Conservation (phyloP, 2,797 vertebrate species). For the Pseudocheirus occidentalis region DNA sequence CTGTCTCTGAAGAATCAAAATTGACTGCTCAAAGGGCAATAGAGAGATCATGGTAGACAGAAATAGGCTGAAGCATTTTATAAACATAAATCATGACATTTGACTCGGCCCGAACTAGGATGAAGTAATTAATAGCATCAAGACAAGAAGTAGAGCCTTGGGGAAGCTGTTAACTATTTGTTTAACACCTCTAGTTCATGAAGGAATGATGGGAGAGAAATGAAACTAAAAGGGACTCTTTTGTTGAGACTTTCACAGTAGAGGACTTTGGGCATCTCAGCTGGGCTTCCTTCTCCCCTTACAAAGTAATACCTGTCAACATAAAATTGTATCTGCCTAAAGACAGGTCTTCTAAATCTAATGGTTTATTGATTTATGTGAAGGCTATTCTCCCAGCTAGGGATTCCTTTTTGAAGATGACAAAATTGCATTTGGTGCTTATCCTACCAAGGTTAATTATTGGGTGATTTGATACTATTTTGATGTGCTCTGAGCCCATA, state of each 20-base stretch:
- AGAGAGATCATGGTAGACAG: not conserved
- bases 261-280: not conserved
- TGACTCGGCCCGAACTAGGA: not conserved
- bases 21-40: not conserved
- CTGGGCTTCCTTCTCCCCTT: conserved; percentile 9
- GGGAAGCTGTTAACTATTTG: conserved; percentile 64
- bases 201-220: conserved; percentile 30
- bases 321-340: not conserved
- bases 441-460: not conserved
- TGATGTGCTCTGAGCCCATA: not conserved
- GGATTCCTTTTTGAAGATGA: not conserved
- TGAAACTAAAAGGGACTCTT: conserved; percentile 26
- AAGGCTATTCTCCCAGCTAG: not conserved
- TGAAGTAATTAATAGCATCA: conserved; percentile 5
- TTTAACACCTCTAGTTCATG: conserved; percentile 55
- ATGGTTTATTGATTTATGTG: not conserved
- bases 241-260: conserved; percentile 16
- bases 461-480: conserved; percentile 7
- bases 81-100: not conserved
- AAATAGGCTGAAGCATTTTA: not conserved
- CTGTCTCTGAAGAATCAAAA: not conserved
- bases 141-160: not conserved
- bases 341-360: not conserved
- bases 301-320: conserved; percentile 24
- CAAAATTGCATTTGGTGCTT: not conserved